These are phyloP conservation scores for Myrmophylax atrothorax DNA, from an alignment of 2,113 vertebrate species.

Conservation along the genomic window DNA sequence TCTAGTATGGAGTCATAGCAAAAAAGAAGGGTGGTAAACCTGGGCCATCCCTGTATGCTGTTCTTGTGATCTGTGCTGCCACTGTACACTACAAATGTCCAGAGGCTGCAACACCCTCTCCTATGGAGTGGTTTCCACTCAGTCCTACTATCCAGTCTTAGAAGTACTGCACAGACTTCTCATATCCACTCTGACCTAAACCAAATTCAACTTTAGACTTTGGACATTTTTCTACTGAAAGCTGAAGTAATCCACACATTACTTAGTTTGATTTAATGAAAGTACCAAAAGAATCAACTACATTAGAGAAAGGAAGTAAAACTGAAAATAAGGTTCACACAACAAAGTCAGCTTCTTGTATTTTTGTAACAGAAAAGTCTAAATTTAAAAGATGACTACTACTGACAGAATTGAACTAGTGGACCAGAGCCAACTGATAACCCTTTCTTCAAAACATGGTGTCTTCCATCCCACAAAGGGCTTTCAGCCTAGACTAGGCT, in stretches of 20 bases:
- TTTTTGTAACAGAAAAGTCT: neutral
- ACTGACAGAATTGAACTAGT: neutral
- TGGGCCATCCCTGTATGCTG: neutral
- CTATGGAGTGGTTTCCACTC: neutral
- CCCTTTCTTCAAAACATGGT: neutral
- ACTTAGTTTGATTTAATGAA: neutral
- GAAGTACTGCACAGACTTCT: neutral
- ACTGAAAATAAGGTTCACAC: neutral
- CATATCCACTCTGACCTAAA: neutral
- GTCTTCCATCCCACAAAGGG: neutral
- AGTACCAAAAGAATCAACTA: neutral
- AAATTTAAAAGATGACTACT: neutral
- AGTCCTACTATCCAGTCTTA: neutral
- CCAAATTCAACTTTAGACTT: neutral
- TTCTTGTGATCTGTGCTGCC: neutral
- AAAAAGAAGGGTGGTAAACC: neutral
- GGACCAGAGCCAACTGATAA: neutral
- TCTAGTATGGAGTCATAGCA: accelerated
- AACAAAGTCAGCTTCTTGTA: neutral
- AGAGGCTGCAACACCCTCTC: neutral
- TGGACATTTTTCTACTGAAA: neutral
- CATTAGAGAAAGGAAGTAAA: neutral
- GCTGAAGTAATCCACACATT: neutral
- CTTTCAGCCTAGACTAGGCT: neutral
- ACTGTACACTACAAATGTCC: neutral